Evolutionary conservation across 2,113 vertebrate species (phyloP).

Genomic region (Noctilio leporinus): DNA sequence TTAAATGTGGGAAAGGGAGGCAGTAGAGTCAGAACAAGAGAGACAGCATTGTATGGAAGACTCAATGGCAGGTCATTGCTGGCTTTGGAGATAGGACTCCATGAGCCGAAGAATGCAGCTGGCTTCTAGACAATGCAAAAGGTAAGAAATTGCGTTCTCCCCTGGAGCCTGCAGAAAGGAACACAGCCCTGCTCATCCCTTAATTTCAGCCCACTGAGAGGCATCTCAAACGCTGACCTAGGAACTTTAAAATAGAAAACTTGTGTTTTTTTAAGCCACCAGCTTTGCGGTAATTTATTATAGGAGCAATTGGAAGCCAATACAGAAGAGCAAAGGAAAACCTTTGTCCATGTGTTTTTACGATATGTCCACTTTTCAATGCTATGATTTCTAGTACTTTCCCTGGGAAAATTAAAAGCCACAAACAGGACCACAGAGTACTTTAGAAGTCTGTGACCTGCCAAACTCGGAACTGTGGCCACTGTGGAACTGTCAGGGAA

Average conservation of each 20-base stretch:
- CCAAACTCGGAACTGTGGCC: too few species aligned
- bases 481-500: neutral
- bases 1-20: neutral
- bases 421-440: neutral
- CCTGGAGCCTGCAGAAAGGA: neutral
- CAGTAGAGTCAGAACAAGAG: neutral
- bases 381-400: neutral
- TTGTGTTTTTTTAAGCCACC: neutral
- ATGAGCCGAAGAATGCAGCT: fast-evolving
- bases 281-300: neutral
- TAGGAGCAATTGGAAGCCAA: neutral
- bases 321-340: neutral
- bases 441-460: neutral
- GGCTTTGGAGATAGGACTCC: neutral
- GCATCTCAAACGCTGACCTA: neutral
- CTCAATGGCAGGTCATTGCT: fast-evolving
- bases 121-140: neutral
- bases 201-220: neutral
- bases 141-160: neutral
- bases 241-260: too few species aligned
- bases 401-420: neutral
- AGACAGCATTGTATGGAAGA: neutral
- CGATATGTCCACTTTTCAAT: fast-evolving
- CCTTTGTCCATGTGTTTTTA: too few species aligned
- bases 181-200: too few species aligned